Base-by-base conservation (phyloP, 1,140 invertebrate species). In the Melitaea cinxia region DNA sequence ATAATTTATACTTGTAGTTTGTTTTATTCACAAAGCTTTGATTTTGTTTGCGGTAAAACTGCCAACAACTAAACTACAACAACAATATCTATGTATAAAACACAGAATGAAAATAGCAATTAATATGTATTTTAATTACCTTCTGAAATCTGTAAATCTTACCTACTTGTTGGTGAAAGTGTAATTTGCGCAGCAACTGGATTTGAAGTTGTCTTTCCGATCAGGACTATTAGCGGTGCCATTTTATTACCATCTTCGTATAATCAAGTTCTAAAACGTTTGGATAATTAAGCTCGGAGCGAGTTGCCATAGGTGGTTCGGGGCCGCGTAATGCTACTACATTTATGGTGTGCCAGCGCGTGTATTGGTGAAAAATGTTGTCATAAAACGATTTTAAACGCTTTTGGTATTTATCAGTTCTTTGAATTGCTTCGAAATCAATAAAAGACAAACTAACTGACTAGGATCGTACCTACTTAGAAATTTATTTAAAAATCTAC, bases 331-430 rank as follows among this genome's bases (percentile, higher is more conserved):
- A 82, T 81, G 76, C 63, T 70, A 17, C 53, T 62, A 58, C 85
- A 73, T 86, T 82, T 87, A 90, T 83, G 84, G 88, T 53, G 81
- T 67, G 71, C 65, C 50, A 70, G 70, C 57, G 65, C 63, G 71
- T 74, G 70, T 82, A 83, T 87, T 80, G 71, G 79, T 81, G 84
- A 88, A 89, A 89, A 85, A 88, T 88, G 87, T 81, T 80, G 86
- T 65, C 77, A 82, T 80, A 83, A 82, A 82, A 78, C 75, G 75
- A 80, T 84, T 83, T 80, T 72, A 83, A 64, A 37, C 42, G 55
- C 62, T 45, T 58, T 50, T 23, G 33, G 19, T 58, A 65, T 65
- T 53, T 65, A 45, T 45, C 55, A 65, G 62, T 52, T 64, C 62
- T 42, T 52, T 65, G 30, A 15, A 65, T 57, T 49, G 35, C 23